Evolutionary conservation across 2,113 vertebrate species (phyloP).

Genomic region (Stictonetta naevosa): DNA sequence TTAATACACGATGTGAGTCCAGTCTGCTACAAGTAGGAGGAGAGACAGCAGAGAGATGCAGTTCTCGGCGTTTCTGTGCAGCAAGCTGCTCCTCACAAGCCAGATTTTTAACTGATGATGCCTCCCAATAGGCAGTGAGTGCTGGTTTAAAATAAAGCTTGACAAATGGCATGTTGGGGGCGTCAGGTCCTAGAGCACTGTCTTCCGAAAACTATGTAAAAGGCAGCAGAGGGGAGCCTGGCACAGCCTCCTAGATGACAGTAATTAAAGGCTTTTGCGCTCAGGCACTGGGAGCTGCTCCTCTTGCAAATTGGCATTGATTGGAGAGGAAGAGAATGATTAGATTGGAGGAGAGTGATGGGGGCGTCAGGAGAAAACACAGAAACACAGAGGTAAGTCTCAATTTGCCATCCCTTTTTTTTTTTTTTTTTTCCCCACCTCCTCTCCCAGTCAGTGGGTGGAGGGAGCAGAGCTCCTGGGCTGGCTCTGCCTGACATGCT

Average conservation of each 20-base stretch:
- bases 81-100: neutral
- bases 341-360: slow-evolving; percentile 22
- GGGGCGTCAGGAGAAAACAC: slow-evolving; percentile 4
- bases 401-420: neutral
- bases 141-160: slow-evolving; percentile 30
- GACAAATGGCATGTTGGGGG: slow-evolving; percentile 28
- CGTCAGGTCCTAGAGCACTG: neutral
- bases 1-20: neutral
- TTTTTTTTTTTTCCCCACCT: neutral
- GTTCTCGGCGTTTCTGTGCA: fast-evolving
- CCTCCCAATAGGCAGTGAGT: neutral
- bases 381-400: neutral
- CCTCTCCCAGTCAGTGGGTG: slow-evolving; percentile 11
- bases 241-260: slow-evolving; percentile 34
- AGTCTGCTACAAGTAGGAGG: neutral
- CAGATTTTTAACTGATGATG: neutral
- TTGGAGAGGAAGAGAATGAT: slow-evolving; percentile 62
- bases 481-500: neutral
- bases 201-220: slow-evolving; percentile 1
- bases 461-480: neutral
- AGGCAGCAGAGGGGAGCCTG: slow-evolving; percentile 46
- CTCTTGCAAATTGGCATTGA: slow-evolving; percentile 42
- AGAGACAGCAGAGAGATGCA: neutral
- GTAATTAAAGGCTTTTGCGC: slow-evolving; percentile 60
- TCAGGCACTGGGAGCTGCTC: slow-evolving; percentile 1